Evolutionary conservation across 2,888 invertebrate genomes (phyloP), one percentile per base, ranked within the genome.

Genomic region (Coenonympha arcania): DNA sequence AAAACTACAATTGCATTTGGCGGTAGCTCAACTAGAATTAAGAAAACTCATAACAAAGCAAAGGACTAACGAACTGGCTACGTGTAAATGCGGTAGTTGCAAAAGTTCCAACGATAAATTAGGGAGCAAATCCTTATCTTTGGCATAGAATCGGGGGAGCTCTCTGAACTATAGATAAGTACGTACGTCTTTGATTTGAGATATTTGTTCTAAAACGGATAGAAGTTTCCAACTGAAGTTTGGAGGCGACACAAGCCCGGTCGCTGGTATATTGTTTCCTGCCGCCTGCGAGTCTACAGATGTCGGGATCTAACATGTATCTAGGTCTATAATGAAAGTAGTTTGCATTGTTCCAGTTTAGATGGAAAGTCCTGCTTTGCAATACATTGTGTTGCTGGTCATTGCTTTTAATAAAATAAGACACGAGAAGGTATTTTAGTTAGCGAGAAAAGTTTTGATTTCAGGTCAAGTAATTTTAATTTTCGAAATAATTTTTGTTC

Each of bases 181-280:
- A n/a, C 48, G 31, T 26, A 24, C 16, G 36, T 15, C 40, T 43
- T 49, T 48, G 52, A 55, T 55, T 48, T 42, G 22, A 44, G 41
- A 52, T 42, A 52, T 48, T 48, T 42, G 44, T 47, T 34, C 47
- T 43, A 30, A 50, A 55, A 52, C 45, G 50, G 47, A 50, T 55
- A 44, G 47, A 47, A 52, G 50, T 52, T 55, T 37, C 41, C 4
- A 50, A 55, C 52, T 47, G 36, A 55, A 52, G 41, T 55, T 47
- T 31, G 40, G 18, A 9, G 15, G 33, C 42, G 55, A 52, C 47
- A 52, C 55, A 52, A 52, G 47, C 43, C 36, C 16, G 34, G 26
- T 24, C 40, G 36, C 24, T 37, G 31, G 30, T 39, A 47, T 39
- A 44, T 48, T 45, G 52, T 48, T 49, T 54, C 33, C 44, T 34